Evolutionary conservation across 2,888 invertebrate species (phyloP).

Genomic region (Chelonus formosanus): DNA sequence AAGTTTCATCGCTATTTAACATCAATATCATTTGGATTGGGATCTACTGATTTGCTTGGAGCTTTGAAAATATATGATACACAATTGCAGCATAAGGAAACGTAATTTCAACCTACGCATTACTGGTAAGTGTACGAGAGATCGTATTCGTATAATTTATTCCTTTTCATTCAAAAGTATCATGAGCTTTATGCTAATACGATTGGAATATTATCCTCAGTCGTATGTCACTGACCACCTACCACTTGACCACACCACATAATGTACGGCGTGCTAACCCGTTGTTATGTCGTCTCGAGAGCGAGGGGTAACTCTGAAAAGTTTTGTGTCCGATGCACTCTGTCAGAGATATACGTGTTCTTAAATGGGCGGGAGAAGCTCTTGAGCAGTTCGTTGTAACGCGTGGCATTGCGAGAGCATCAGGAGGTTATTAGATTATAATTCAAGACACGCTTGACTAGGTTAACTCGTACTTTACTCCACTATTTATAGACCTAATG

Average conservation of each 20-base stretch:
- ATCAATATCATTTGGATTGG: not conserved
- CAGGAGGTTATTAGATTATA: conserved; percentile 50
- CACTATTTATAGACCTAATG: conserved; percentile 51
- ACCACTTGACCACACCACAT: conserved; percentile 57
- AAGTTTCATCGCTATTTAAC: not conserved
- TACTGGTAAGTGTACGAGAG: conserved; percentile 24
- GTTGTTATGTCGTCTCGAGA: conserved; percentile 42
- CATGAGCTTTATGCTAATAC: conserved; percentile 57
- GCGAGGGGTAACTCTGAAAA: not conserved
- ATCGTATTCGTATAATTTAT: conserved; percentile 50
- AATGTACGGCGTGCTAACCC: conserved; percentile 44
- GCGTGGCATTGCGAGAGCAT: conserved; percentile 33
- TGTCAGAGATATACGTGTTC: conserved; percentile 17
- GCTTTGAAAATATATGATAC: not conserved
- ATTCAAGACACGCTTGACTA: conserved; percentile 49
- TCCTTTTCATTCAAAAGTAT: conserved; percentile 51
- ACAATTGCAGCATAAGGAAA: conserved; percentile 35
- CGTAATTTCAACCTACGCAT: conserved; percentile 51
- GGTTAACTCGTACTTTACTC: conserved; percentile 52
- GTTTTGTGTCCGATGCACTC: conserved; percentile 23
- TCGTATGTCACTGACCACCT: conserved; percentile 61
- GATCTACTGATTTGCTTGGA: conserved; percentile 2
- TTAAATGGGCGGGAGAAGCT: conserved; percentile 18
- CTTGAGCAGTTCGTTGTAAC: conserved; percentile 15
- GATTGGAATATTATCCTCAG: conserved; percentile 51